These are phyloP conservation scores for Dallia pectoralis DNA, from an alignment of 2,797 vertebrate genomes.

Conservation along the genomic window DNA sequence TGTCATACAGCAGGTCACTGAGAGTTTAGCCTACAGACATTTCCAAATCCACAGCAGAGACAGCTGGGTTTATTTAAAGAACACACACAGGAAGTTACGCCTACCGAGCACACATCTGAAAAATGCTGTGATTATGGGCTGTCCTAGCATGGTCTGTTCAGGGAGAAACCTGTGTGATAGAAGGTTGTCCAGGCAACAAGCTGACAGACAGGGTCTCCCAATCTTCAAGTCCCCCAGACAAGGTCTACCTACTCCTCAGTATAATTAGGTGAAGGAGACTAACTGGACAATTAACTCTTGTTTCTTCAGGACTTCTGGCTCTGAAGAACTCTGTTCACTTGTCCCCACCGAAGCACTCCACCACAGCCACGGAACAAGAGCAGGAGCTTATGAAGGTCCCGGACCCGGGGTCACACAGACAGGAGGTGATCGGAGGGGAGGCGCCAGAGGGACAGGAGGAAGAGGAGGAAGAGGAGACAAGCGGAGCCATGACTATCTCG, in stretches of 20 bases:
- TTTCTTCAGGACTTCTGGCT: constrained; percentile 62
- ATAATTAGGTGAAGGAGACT: neutral
- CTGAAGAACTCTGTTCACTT: constrained; percentile 69
- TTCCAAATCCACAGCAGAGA: constrained; percentile 59
- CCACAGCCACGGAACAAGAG: constrained; percentile 54
- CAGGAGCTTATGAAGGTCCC: constrained; percentile 22
- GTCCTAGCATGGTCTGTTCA: neutral
- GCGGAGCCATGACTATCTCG: constrained; percentile 82
- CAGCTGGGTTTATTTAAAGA: constrained; percentile 66
- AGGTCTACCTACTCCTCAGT: neutral
- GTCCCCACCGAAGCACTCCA: constrained; percentile 66
- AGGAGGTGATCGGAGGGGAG: constrained; percentile 32
- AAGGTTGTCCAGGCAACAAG: neutral
- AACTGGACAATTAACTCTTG: neutral
- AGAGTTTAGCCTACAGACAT: constrained; percentile 46
- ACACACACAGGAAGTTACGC: constrained; percentile 27
- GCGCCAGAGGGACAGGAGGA: constrained; percentile 51
- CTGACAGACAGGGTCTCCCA: too few relatives aligned
- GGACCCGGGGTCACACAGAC: constrained; percentile 15
- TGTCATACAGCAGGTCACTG: constrained; percentile 41
- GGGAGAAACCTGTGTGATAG: neutral
- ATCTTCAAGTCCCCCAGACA: too few relatives aligned
- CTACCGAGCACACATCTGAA: constrained; percentile 28
- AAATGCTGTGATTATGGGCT: neutral
- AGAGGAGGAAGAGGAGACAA: constrained; percentile 57